Evolutionary conservation across 2,888 invertebrate species (phyloP), one percentile per base, ranked within the genome.

Genomic region (Platypus cylindrus): DNA sequence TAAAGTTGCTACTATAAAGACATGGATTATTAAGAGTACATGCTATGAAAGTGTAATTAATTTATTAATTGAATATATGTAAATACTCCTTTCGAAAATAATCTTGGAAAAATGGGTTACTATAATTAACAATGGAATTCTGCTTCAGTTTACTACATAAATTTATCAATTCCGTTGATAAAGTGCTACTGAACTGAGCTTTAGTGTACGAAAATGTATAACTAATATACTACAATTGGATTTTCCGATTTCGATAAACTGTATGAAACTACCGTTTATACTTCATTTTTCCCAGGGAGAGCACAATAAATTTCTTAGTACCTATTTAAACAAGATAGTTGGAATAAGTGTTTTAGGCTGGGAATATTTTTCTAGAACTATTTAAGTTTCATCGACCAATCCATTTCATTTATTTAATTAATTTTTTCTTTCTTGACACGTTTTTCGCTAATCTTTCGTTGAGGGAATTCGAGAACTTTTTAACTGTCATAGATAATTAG

Each of bases 391-490:
- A n/a, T n/a, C n/a, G n/a, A n/a, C n/a, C n/a, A n/a, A n/a, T n/a
- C n/a, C n/a, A n/a, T n/a, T n/a, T n/a, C n/a, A n/a, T n/a, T n/a
- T n/a, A n/a, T n/a, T n/a, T n/a, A n/a, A n/a, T n/a, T n/a, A n/a
- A n/a, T n/a, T n/a, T n/a, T n/a, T n/a, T 53, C 43, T 56, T 56
- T 54, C 54, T 54, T 54, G 52, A 50, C 53, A 52, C 54, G 51
- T 51, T n/a, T n/a, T n/a, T n/a, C n/a, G n/a, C n/a, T n/a, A n/a
- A n/a, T n/a, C n/a, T n/a, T n/a, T n/a, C n/a, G n/a, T n/a, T n/a
- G n/a, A n/a, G n/a, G n/a, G n/a, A n/a, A n/a, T n/a, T n/a, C n/a
- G n/a, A n/a, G n/a, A n/a, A n/a, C n/a, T n/a, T n/a, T n/a, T n/a
- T n/a, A n/a, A n/a, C n/a, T n/a, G n/a, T n/a, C n/a, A n/a, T n/a